Evolutionary conservation across 2,113 vertebrate species (phyloP).

Genomic region (Hippopotamus amphibius): DNA sequence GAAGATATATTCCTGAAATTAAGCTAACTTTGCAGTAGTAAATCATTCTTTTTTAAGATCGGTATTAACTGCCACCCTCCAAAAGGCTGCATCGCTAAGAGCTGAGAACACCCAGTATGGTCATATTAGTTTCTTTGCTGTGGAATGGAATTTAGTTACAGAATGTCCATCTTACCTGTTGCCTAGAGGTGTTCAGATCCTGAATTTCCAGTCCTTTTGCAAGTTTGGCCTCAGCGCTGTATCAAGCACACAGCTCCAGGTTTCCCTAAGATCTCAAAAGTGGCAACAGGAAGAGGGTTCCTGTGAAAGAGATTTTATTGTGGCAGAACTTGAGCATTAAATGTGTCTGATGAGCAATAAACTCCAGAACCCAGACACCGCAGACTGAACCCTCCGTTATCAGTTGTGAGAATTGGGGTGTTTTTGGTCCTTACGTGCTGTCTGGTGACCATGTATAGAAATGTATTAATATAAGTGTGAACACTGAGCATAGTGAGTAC

Average conservation of each 20-base stretch:
- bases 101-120: neutral
- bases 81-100: neutral
- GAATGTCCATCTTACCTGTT: neutral
- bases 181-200: neutral
- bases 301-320: neutral
- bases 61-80: neutral
- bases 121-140: neutral
- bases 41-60: slow-evolving; percentile 35
- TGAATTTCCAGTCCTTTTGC: neutral
- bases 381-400: neutral
- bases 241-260: neutral
- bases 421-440: neutral
- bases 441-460: neutral
- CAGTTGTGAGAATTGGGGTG: neutral
- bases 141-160: neutral
- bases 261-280: neutral
- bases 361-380: neutral
- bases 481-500: neutral
- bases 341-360: neutral
- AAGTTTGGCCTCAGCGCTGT: neutral
- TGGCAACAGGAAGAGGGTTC: neutral
- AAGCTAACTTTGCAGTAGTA: slow-evolving; percentile 3
- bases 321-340: neutral
- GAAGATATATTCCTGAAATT: neutral
- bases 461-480: neutral